phyloP scores from a whole-genome alignment of 2,888 invertebrate species.

The Chironomus tentans region DNA sequence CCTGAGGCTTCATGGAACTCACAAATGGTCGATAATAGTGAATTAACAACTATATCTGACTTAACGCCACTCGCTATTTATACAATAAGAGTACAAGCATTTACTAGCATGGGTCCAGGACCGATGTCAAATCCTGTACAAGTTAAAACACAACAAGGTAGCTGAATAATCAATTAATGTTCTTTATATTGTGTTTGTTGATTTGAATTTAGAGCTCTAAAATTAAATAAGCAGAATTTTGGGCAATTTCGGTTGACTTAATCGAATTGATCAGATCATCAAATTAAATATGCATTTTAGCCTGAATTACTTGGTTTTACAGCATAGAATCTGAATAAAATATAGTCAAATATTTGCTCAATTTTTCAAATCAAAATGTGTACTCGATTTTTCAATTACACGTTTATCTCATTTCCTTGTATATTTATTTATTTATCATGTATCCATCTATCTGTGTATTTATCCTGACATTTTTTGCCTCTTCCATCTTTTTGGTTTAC shows the following conservation, averaged over 20 bases:
- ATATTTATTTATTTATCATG: not conserved
- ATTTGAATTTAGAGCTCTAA: not conserved
- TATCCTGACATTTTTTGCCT: not conserved
- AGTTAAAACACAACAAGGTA: slow-evolving; percentile 94
- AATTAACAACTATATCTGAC: slow-evolving; percentile 85
- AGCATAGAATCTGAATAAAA: not conserved
- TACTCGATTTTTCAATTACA: not conserved
- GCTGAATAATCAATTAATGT: slow-evolving; percentile 18
- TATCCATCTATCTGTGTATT: too few relatives aligned
- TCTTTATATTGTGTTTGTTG: slow-evolving; percentile 12
- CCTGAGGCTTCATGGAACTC: slow-evolving; percentile 86
- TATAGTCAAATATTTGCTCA: not conserved
- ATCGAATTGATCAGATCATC: too few relatives aligned
- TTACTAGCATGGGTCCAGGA: slow-evolving; percentile 90
- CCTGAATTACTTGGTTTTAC: too few relatives aligned
- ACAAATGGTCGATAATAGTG: slow-evolving; percentile 88
- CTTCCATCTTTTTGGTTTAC: not conserved
- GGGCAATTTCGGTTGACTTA: too few relatives aligned
- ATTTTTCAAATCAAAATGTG: not conserved
- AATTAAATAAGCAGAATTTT: too few relatives aligned
- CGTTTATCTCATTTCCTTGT: not conserved
- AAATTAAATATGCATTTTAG: too few relatives aligned
- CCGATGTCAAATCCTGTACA: slow-evolving; percentile 94
- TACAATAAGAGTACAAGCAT: slow-evolving; percentile 87
- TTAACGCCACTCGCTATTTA: slow-evolving; percentile 87